phyloP scores from a whole-genome alignment of 2,797 vertebrate genomes.

The Kryptolebias ocellatus region DNA sequence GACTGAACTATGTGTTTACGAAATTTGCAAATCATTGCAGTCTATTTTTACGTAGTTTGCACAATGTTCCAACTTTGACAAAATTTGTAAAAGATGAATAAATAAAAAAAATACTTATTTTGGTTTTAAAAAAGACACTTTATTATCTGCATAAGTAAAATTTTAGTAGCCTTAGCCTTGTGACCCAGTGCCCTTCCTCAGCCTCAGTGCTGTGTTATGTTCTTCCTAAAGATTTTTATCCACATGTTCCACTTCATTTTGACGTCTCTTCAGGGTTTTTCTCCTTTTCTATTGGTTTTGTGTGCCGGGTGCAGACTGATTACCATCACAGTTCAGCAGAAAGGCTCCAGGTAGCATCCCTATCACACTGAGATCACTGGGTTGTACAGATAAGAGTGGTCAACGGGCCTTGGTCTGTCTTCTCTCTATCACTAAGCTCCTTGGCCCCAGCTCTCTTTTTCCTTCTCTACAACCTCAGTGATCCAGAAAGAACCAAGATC shows the following conservation, averaged over 20 bases:
- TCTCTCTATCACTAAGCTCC: slow-evolving; percentile 20
- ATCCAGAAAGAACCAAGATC: slow-evolving; percentile 83
- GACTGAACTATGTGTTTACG: too few species aligned
- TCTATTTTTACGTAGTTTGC: too few species aligned
- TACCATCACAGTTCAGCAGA: slow-evolving; percentile 61
- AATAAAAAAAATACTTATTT: too few species aligned
- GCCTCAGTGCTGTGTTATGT: slow-evolving; percentile 18
- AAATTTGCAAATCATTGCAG: too few species aligned
- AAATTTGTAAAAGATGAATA: too few species aligned
- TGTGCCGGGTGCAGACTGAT: slow-evolving; percentile 71
- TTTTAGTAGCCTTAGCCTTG: neutral
- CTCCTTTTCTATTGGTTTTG: slow-evolving; percentile 16
- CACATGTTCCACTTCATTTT: slow-evolving; percentile 40
- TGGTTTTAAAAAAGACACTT: too few species aligned
- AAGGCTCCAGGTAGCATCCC: slow-evolving; percentile 74
- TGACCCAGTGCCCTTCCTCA: neutral
- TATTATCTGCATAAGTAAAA: too few species aligned
- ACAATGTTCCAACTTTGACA: too few species aligned
- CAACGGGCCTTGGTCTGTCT: slow-evolving; percentile 45
- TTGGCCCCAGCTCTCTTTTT: slow-evolving; percentile 23
- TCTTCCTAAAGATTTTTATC: slow-evolving; percentile 56
- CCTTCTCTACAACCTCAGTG: slow-evolving; percentile 58
- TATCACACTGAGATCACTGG: slow-evolving; percentile 65
- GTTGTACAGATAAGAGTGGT: slow-evolving; percentile 68
- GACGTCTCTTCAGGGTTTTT: slow-evolving; percentile 42